phyloP scores from a whole-genome alignment of 2,113 vertebrate genomes.

The Garra rufa region DNA sequence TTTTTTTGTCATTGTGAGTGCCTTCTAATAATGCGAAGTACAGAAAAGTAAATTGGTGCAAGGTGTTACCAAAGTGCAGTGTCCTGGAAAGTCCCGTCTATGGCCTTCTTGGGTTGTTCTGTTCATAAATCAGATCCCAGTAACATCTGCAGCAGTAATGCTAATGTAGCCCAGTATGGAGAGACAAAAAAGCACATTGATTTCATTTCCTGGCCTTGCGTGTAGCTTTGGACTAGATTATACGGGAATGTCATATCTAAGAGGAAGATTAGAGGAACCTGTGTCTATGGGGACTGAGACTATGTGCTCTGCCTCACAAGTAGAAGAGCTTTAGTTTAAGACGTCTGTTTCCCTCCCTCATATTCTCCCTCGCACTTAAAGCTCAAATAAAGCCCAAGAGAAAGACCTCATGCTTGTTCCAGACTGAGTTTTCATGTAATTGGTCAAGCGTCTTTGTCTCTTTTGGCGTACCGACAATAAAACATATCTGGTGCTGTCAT shows the following conservation, averaged over 20 bases:
- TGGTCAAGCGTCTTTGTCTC: not conserved
- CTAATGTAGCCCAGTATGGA: slow-evolving; percentile 71
- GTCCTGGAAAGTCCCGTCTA: slow-evolving; percentile 43
- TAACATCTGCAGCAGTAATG: slow-evolving; percentile 70
- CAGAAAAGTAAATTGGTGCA: slow-evolving; percentile 46
- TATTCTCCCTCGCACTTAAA: not conserved
- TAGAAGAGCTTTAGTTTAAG: slow-evolving; percentile 60
- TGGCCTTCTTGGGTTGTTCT: slow-evolving; percentile 51
- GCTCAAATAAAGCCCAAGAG: slow-evolving; percentile 53
- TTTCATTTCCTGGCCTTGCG: slow-evolving; percentile 74
- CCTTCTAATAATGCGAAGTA: no score
- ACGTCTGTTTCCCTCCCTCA: not conserved
- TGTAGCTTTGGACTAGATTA: slow-evolving; percentile 70
- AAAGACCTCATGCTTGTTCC: slow-evolving; percentile 62
- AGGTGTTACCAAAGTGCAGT: slow-evolving; percentile 9
- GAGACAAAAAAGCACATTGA: slow-evolving; percentile 62
- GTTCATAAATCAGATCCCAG: slow-evolving; percentile 74
- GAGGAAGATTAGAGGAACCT: slow-evolving; percentile 71
- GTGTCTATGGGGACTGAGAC: slow-evolving; percentile 62
- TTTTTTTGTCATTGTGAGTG: no score
- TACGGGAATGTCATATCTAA: slow-evolving; percentile 67
- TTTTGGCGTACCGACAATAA: not conserved
- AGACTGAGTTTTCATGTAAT: slow-evolving; percentile 7
- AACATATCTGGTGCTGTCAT: slow-evolving; percentile 6
- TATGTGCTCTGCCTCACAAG: slow-evolving; percentile 68